These are phyloP conservation scores for Drosophila austrosaltans DNA, from an alignment of 2,888 invertebrate species.

Conservation along the genomic window DNA sequence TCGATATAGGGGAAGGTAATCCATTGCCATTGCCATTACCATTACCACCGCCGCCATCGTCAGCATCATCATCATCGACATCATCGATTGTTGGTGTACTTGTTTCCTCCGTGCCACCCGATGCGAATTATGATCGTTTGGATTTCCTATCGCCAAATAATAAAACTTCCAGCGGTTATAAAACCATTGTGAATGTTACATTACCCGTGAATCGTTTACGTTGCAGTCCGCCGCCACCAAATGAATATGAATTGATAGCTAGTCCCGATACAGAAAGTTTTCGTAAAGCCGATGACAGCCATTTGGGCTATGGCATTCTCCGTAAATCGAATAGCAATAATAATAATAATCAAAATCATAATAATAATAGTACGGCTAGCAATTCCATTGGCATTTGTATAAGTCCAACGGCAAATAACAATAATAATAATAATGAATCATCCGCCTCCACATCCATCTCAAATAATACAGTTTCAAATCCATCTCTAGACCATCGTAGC, in stretches of 20 bases:
- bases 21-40: neutral
- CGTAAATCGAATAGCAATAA: constrained; percentile 85
- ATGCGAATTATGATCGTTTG: constrained; percentile 90
- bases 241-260: constrained; percentile 91
- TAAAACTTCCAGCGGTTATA: constrained; percentile 88
- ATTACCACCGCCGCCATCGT: neutral
- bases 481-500: constrained; percentile 87
- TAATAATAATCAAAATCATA: constrained; percentile 23
- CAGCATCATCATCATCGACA: neutral
- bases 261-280: constrained; percentile 87
- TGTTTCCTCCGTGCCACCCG: constrained; percentile 39
- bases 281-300: constrained; percentile 91
- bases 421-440: constrained; percentile 19
- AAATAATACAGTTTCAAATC: constrained; percentile 51
- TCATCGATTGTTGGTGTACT: constrained; percentile 21
- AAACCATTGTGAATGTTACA: constrained; percentile 88
- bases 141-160: constrained; percentile 92
- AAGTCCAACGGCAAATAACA: constrained; percentile 2
- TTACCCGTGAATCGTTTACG: constrained; percentile 81
- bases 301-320: constrained; percentile 91
- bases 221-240: constrained; percentile 84
- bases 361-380: constrained; percentile 33
- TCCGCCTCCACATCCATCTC: neutral
- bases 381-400: constrained; percentile 25
- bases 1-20: constrained; percentile 77